These are phyloP conservation scores for Volucella bombylans DNA, from an alignment of 2,888 invertebrate species.

Conservation along the genomic window DNA sequence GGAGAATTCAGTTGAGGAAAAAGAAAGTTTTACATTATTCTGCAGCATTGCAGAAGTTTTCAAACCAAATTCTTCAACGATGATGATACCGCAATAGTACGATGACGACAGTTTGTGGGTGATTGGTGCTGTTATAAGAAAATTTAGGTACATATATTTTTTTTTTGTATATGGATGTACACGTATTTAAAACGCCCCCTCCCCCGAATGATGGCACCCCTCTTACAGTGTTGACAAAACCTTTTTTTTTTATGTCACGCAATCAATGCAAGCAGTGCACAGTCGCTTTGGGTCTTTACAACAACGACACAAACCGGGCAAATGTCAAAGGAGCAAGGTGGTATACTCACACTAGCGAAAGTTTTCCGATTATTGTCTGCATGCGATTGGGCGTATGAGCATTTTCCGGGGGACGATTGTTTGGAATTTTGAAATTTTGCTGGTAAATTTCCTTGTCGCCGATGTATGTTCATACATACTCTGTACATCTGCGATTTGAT, in stretches of 20 bases:
- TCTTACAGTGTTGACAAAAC: constrained; percentile 41
- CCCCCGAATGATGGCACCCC: constrained; percentile 42
- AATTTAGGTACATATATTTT: constrained; percentile 7
- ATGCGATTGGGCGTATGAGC: constrained; percentile 72
- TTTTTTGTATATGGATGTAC: no score
- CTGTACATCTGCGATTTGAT: constrained; percentile 33
- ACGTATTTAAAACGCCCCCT: constrained; percentile 40
- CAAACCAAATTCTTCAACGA: constrained; percentile 69
- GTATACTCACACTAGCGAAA: constrained; percentile 61
- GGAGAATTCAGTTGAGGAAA: constrained; percentile 14
- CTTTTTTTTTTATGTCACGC: constrained; percentile 64
- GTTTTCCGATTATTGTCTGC: constrained; percentile 73
- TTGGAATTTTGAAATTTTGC: constrained; percentile 54
- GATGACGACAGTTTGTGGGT: constrained; percentile 52
- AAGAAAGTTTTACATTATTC: constrained; percentile 52
- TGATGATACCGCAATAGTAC: constrained; percentile 69
- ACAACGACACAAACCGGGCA: constrained; percentile 26
- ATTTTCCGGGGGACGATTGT: constrained; percentile 47
- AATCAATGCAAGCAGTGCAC: constrained; percentile 56
- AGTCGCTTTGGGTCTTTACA: constrained; percentile 27
- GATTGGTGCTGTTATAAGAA: constrained; percentile 53
- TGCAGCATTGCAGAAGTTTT: constrained; percentile 69
- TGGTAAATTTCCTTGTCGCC: neutral
- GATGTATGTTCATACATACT: neutral
- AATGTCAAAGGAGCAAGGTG: constrained; percentile 54